phyloP scores from a whole-genome alignment of 1,140 invertebrate genomes.

The Scylla paramamosain region DNA sequence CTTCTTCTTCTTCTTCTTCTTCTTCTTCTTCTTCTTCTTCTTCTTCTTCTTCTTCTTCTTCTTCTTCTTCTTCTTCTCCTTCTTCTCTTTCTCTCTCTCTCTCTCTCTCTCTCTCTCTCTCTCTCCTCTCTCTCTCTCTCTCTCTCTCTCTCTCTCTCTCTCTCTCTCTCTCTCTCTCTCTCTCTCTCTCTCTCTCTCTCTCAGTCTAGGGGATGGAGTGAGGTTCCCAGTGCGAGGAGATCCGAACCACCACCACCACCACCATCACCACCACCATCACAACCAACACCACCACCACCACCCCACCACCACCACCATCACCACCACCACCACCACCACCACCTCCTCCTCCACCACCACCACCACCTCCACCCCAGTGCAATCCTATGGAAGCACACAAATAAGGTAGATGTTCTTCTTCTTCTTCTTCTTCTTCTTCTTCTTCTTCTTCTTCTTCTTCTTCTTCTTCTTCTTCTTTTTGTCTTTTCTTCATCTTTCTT shows the following conservation, averaged over 20 bases:
- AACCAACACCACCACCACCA: constrained; percentile 51
- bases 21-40: neutral
- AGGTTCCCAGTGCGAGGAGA: constrained; percentile 90
- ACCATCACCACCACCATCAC: constrained; percentile 80
- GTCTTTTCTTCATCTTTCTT: no score
- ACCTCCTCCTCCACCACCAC: constrained; percentile 62
- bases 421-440: neutral
- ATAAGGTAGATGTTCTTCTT: constrained; percentile 86
- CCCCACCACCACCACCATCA: constrained; percentile 57
- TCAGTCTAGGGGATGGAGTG: constrained; percentile 93
- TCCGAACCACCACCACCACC: constrained; percentile 85
- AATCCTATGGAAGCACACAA: constrained; percentile 93
- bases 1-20: neutral
- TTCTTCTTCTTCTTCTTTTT: neutral
- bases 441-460: neutral
- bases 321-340: constrained; percentile 69
- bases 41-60: neutral
- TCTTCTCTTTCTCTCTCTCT: neutral
- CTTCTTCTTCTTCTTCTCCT: neutral
- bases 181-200: constrained; percentile 29
- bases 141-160: constrained; percentile 27
- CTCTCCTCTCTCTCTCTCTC: neutral
- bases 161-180: neutral
- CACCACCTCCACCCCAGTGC: constrained; percentile 71
- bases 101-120: neutral